Evolutionary conservation across 2,888 invertebrate species (phyloP), one percentile per base, ranked within the genome.

Genomic region (Standfussiana lucernea): DNA sequence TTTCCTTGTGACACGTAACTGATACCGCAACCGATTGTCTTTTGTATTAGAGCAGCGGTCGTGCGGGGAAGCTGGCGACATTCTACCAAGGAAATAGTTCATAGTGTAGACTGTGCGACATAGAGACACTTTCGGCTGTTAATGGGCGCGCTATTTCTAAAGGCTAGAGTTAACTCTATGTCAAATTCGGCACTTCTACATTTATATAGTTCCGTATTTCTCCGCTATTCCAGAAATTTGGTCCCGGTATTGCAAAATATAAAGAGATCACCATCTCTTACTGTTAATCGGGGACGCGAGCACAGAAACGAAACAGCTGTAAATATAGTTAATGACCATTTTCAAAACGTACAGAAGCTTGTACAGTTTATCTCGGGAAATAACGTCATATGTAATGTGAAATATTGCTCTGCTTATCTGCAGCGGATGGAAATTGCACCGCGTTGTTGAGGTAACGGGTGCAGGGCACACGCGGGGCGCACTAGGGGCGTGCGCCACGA

Each of bases 391-490:
- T 72, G 89, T 90, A 89, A 92, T 90, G 89, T 92, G 89, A 93
- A 93, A 93, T 94, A 94, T 93, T 90, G 92, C 92, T 89, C 89
- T 91, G 91, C 92, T 93, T 94, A 93, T 93, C 92, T 93, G 86
- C 86, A 89, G 88, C 89, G 90, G 89, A 91, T 93, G 93, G 90
- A 93, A 93, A 94, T 93, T 93, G 91, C 92, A 80, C 13, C 89
- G 87, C 85, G 89, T 86, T 87, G 77, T 82, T 80, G 85, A 80
- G 90, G 86, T 84, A 86, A 82, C 84, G 84, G 77, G 76, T 80
- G 80, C 78, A 79, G 56, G 50, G 64, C 59, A 59, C 62, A 77
- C 32, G 70, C 40, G 72, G 62, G 35, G 69, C 13, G 71, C 53
- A 68, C 24, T 47, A 32, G 62, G 50, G 74, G 11, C 64, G 62